These are phyloP conservation scores for Vanessa tameamea DNA, from an alignment of 1,140 invertebrate species.

Conservation along the genomic window DNA sequence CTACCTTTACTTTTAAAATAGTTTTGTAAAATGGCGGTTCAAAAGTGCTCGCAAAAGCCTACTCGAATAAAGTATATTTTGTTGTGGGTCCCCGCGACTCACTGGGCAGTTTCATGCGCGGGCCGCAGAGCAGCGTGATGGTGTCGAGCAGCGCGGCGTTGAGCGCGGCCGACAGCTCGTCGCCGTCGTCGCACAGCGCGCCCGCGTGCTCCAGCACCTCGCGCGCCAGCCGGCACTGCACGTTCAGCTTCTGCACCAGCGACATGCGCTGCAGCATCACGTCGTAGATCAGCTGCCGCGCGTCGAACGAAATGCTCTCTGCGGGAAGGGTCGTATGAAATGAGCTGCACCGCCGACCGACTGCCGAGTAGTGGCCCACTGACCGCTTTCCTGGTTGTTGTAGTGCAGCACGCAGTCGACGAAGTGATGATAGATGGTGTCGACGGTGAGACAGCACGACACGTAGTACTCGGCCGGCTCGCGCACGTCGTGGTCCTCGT, in stretches of 20 bases:
- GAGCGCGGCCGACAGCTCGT: slow-evolving; percentile 45
- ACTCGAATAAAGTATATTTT: no score
- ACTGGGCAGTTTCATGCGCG: slow-evolving; percentile 64
- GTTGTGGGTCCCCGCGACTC: slow-evolving; percentile 9
- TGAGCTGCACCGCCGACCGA: no score
- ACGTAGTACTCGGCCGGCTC: slow-evolving; percentile 76
- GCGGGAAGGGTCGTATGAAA: not conserved
- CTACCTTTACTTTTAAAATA: no score
- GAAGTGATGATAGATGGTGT: slow-evolving; percentile 69
- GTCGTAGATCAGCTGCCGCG: slow-evolving; percentile 72
- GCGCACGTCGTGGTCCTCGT: slow-evolving; percentile 68
- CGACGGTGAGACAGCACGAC: slow-evolving; percentile 63
- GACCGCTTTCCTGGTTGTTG: slow-evolving; percentile 57
- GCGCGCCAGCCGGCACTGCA: slow-evolving; percentile 64
- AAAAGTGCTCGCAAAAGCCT: no score
- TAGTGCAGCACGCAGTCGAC: slow-evolving; percentile 70
- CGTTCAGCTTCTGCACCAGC: slow-evolving; percentile 64
- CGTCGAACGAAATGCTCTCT: slow-evolving; percentile 61
- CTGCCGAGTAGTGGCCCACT: not conserved
- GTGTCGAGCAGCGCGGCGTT: slow-evolving; percentile 57
- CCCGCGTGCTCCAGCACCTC: slow-evolving; percentile 65
- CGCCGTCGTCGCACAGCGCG: slow-evolving; percentile 53
- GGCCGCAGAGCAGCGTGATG: slow-evolving; percentile 63
- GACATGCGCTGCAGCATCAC: slow-evolving; percentile 74
- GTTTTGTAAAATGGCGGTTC: no score